Conservation (phyloP, 1,140 invertebrate species). For the Agrypnia vestita region DNA sequence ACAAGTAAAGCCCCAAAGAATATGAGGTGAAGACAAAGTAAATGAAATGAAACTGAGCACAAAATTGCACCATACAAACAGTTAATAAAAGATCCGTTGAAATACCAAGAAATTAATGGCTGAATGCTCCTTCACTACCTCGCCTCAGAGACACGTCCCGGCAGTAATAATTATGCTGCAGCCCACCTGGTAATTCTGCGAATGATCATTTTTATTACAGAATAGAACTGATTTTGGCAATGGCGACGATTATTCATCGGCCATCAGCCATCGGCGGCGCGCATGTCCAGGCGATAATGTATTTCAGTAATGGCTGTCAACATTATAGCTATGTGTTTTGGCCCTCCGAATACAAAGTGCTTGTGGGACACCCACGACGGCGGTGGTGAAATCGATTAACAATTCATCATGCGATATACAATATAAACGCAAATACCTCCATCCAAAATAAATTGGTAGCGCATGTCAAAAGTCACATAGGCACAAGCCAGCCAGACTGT, state of each 20-base stretch:
- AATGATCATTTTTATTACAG: slow-evolving; percentile 25
- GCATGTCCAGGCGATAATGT: slow-evolving; percentile 22
- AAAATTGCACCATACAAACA: too few relatives aligned
- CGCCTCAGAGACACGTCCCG: not conserved
- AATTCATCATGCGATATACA: slow-evolving; percentile 36
- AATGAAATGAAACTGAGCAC: too few relatives aligned
- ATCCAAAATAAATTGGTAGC: slow-evolving; percentile 30
- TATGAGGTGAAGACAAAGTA: too few relatives aligned
- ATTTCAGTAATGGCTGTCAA: slow-evolving; percentile 28
- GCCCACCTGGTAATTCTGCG: slow-evolving; percentile 34
- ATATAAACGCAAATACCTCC: slow-evolving; percentile 36
- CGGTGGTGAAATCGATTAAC: slow-evolving; percentile 12
- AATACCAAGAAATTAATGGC: too few relatives aligned
- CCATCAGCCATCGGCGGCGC: not conserved
- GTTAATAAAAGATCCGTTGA: too few relatives aligned
- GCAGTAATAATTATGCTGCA: not conserved
- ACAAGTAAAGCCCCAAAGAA: too few relatives aligned
- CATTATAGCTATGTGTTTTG: slow-evolving; percentile 7
- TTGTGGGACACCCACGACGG: slow-evolving; percentile 29
- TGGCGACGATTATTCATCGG: slow-evolving; percentile 19
- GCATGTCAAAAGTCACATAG: slow-evolving; percentile 41
- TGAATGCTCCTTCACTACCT: too few relatives aligned
- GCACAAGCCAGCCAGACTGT: not conserved
- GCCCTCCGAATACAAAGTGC: slow-evolving; percentile 18
- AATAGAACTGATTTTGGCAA: slow-evolving; percentile 41